Base-by-base conservation (phyloP, 2,888 invertebrate species). In the Andrena flavipes region DNA sequence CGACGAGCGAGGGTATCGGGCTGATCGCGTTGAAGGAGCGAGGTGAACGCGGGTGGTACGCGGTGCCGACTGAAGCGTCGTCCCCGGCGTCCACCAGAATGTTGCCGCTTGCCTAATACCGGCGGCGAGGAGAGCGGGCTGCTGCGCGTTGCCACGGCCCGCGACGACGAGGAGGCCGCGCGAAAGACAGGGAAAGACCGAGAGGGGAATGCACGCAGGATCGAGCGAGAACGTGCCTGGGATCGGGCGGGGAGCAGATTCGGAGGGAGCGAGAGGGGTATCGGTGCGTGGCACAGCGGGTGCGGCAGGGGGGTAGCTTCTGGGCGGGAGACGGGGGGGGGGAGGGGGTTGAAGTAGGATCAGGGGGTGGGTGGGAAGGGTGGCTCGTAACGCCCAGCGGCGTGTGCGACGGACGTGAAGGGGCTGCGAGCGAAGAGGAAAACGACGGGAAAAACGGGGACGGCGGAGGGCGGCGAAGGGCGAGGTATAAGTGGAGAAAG, bases 1-100 rank as follows among this genome's bases (percentile, higher is more conserved):
- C 16, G 16, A 42, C 42, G 13, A 42, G 13, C 42, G 42, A 42
- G 42, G 16, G 42, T 42, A 4, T 42, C 42, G 42, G 42, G 42
- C 42, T 42, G 42, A 42, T 5, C 42, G 42, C 42, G 42, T 0
- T 16, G 42, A 42, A 42, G 42, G 13, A 76, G 23, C 80, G 80
- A 35, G 68, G 59, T 64, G 79, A 56, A 70, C 83, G 83, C 87
- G 84, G 80, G 69, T 79, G 79, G 76, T 51, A 68, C 87, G 87
- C 83, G 86, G 68, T 85, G 80, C 76, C 88, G 79, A 87, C 86
- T 84, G 88, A 87, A 80, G 42, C 56, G 56, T 23, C 82, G 69
- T 74, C 74, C 84, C 84, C 84, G 86, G 82, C 84, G 79, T 75
- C 76, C 80, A 82, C 64, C 84, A 77, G 87, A 86, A 79, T 82